Evolutionary conservation across 2,888 invertebrate species (phyloP).

Genomic region (Lasioglossum villosulum): DNA sequence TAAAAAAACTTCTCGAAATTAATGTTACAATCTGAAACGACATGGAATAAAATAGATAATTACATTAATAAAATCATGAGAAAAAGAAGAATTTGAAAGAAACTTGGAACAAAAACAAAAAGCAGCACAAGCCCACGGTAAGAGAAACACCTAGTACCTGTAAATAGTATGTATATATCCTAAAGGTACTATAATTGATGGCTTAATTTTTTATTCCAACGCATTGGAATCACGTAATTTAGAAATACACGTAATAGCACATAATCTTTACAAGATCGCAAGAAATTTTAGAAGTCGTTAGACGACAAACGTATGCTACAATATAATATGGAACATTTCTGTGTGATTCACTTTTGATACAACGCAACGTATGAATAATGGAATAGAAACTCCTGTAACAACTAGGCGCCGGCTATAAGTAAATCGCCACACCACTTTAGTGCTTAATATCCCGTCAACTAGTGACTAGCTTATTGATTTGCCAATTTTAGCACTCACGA

Average conservation of each 20-base stretch:
- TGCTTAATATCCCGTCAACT: constrained; percentile 17
- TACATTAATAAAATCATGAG: too few species aligned
- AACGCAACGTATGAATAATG: neutral
- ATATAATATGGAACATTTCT: neutral
- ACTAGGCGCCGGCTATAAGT: neutral
- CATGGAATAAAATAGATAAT: too few species aligned
- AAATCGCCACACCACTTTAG: neutral
- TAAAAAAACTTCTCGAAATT: too few species aligned
- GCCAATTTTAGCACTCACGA: constrained; percentile 32
- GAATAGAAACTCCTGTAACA: constrained; percentile 20
- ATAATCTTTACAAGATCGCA: neutral
- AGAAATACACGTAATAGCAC: neutral
- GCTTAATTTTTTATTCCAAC: neutral
- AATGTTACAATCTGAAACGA: too few species aligned
- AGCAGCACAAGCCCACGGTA: too few species aligned
- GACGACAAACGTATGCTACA: neutral
- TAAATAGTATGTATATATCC: too few species aligned
- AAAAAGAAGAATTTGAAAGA: too few species aligned
- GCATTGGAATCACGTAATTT: neutral
- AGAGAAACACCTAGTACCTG: too few species aligned
- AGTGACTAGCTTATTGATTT: constrained; percentile 49
- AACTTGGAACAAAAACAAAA: too few species aligned
- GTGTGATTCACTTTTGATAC: neutral
- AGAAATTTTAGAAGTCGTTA: neutral
- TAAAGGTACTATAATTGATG: too few species aligned